Evolutionary conservation across 2,797 vertebrate genomes (phyloP).

Genomic region (Valencia hispanica): DNA sequence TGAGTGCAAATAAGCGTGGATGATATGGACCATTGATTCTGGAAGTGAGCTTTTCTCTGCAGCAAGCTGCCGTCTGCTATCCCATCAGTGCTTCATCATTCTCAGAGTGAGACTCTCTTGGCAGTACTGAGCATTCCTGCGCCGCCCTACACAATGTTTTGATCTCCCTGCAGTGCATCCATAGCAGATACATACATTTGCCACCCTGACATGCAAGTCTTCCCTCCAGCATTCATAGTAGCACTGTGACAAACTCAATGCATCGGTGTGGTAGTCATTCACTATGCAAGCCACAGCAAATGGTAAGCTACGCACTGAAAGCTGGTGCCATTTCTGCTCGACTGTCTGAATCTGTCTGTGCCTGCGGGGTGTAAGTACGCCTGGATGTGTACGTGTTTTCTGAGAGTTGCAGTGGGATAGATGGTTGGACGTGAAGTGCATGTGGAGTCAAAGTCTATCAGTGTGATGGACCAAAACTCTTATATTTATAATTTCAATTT

Average conservation of each 20-base stretch:
- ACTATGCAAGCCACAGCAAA: slow-evolving; percentile 33
- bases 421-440: slow-evolving; percentile 24
- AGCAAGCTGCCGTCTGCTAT: slow-evolving; percentile 56
- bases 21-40: slow-evolving; percentile 70
- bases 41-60: slow-evolving; percentile 64
- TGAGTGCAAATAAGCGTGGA: slow-evolving; percentile 66
- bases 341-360: slow-evolving; percentile 59
- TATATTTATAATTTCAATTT: not conserved
- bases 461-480: slow-evolving; percentile 45
- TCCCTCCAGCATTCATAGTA: slow-evolving; percentile 40
- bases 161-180: slow-evolving; percentile 65
- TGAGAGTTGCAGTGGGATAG: slow-evolving; percentile 40
- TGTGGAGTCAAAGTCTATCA: slow-evolving; percentile 58
- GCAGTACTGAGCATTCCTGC: slow-evolving; percentile 55
- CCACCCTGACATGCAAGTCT: slow-evolving; percentile 44
- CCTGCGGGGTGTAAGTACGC: slow-evolving; percentile 59
- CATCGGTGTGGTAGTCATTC: slow-evolving; percentile 48
- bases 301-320: slow-evolving; percentile 47
- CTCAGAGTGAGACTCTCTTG: slow-evolving; percentile 54
- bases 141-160: slow-evolving; percentile 58
- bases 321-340: slow-evolving; percentile 50
- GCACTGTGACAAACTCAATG: slow-evolving; percentile 39
- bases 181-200: slow-evolving; percentile 56
- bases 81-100: slow-evolving; percentile 70
- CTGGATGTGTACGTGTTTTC: slow-evolving; percentile 29